These are phyloP conservation scores for Paracentrotus lividus DNA, from an alignment of 53 echinoderm and acorn worm genomes.

Conservation along the genomic window DNA sequence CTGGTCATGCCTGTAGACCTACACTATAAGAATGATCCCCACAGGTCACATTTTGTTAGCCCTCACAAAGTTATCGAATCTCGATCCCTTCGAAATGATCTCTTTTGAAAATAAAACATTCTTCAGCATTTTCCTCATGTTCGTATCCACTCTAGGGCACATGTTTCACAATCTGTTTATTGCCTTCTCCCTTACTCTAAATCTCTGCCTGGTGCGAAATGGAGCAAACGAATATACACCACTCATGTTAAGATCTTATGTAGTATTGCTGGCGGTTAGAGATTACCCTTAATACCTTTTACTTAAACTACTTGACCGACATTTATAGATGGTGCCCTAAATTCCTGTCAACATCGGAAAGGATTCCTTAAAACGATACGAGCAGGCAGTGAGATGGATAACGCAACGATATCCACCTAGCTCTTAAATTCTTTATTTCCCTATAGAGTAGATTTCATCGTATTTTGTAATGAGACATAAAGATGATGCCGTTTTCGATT, in stretches of 20 bases:
- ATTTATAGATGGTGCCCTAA: not conserved
- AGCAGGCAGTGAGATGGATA: not conserved
- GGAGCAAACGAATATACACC: not conserved
- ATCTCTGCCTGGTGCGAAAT: not conserved
- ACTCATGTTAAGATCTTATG: not conserved
- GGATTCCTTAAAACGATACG: not conserved
- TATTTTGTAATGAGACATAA: not conserved
- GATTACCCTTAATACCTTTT: not conserved
- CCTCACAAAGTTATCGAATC: no score
- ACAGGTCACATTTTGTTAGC: no score
- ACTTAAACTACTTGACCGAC: conserved; percentile 23
- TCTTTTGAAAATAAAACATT: no score
- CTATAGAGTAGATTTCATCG: not conserved
- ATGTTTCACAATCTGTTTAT: no score
- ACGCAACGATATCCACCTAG: not conserved
- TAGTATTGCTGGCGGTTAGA: not conserved
- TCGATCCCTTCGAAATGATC: no score
- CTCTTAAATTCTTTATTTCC: conserved; percentile 26
- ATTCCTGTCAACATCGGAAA: not conserved
- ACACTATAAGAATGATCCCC: no score
- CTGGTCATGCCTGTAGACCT: no score
- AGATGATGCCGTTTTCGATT: not conserved
- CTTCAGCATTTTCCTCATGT: no score
- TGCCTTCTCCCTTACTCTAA: not conserved
- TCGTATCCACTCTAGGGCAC: no score